Conservation (phyloP, 2,888 invertebrate species). For the Pedicia rivosa region DNA sequence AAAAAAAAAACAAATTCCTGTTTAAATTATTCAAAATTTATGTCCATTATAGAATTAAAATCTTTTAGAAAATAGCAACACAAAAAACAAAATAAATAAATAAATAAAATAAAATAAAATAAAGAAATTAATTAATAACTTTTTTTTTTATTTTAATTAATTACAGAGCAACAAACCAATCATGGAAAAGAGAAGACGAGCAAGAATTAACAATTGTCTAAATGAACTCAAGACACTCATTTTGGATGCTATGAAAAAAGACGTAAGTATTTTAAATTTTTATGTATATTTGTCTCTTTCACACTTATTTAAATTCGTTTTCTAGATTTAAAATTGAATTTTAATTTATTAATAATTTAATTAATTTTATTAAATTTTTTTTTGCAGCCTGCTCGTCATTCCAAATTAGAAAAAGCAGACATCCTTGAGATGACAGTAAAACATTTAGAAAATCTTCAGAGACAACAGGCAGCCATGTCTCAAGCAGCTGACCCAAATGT, state of each 20-base stretch:
- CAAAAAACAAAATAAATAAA: too few species aligned
- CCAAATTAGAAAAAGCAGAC: slow-evolving; percentile 91
- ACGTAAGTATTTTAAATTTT: slow-evolving; percentile 47
- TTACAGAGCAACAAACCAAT: slow-evolving; percentile 83
- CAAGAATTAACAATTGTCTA: slow-evolving; percentile 77
- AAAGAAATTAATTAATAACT: too few species aligned
- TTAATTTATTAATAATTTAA: slow-evolving; percentile 4
- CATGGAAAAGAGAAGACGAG: slow-evolving; percentile 81
- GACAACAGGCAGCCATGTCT: slow-evolving; percentile 69
- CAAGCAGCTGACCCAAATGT: slow-evolving; percentile 73
- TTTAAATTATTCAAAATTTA: too few species aligned
- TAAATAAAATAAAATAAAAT: too few species aligned
- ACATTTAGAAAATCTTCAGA: slow-evolving; percentile 76
- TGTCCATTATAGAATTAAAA: too few species aligned
- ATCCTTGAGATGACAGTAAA: slow-evolving; percentile 91
- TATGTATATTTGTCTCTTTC: too few species aligned
- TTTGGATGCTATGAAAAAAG: slow-evolving; percentile 73
- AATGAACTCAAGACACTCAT: slow-evolving; percentile 76
- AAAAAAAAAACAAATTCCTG: too few species aligned
- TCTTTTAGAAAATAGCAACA: too few species aligned
- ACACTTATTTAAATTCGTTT: not conserved
- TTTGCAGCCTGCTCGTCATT: slow-evolving; percentile 77
- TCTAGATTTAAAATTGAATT: not conserved
- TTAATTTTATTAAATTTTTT: slow-evolving; percentile 9
- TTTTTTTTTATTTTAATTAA: slow-evolving; percentile 13